phyloP scores from a whole-genome alignment of 2,888 invertebrate genomes.

The Plagiodera versicolora region DNA sequence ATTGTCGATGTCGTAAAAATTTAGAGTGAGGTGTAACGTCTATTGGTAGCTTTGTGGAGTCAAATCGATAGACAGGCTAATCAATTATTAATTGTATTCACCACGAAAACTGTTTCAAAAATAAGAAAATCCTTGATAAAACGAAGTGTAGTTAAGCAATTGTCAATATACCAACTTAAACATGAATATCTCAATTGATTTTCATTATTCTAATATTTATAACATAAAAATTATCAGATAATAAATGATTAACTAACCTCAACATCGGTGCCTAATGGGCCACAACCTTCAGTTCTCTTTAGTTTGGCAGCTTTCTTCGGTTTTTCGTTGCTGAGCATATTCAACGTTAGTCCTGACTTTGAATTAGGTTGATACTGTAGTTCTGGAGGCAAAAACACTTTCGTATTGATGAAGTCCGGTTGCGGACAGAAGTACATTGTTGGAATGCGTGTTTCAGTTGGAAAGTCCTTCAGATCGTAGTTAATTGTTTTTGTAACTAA shows the following conservation, averaged over 20 bases:
- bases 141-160: too few species aligned
- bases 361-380: conserved; percentile 62
- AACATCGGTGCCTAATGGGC: conserved; percentile 63
- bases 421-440: conserved; percentile 87
- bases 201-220: too few species aligned
- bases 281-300: conserved; percentile 59
- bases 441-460: conserved; percentile 82
- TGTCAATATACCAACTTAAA: too few species aligned
- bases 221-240: not conserved
- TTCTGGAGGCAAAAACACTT: conserved; percentile 81
- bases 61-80: too few species aligned
- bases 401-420: conserved; percentile 72
- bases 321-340: conserved; percentile 54
- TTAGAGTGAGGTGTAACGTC: too few species aligned
- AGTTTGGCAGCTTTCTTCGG: conserved; percentile 53
- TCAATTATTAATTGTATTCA: too few species aligned
- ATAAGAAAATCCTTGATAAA: too few species aligned
- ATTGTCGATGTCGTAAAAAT: too few species aligned
- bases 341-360: conserved; percentile 52
- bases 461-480: conserved; percentile 89
- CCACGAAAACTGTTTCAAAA: too few species aligned
- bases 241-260: conserved; percentile 54
- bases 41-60: too few species aligned
- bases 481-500: conserved; percentile 84
- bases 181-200: too few species aligned